Evolutionary conservation across 2,888 invertebrate genomes (phyloP), one percentile per base, ranked within the genome.

Genomic region (Acleris laterana): DNA sequence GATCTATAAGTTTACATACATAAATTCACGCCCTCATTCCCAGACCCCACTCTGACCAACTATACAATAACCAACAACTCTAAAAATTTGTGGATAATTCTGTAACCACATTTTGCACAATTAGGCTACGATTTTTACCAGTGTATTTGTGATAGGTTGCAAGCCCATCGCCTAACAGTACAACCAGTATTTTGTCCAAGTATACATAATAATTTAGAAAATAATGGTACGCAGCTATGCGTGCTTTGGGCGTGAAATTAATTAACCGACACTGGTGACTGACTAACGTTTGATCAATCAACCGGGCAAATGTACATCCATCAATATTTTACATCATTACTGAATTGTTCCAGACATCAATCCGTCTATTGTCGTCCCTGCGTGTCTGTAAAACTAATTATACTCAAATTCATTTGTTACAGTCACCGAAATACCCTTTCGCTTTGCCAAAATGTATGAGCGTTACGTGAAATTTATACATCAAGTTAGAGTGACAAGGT

Each of bases 361-460:
- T 65, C 53, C 16, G 46, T 38, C 38, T 38, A 13, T 38, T 65
- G 55, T 55, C 55, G 9, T 38, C 20, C 48, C n/a, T 6, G 46
- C 22, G 52, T 53, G 53, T 60, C 53, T 28, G 7, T 19, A 49
- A 49, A 63, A 65, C 65, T 60, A 65, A 65, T 65, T 50, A 55
- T 60, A 42, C n/a, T 32, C 7, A 22, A 20, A 42, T 56, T 56
- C 55, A 60, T 60, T 64, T 65, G 55, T 59, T 48, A 59, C 38
- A 48, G 20, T 38, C 59, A 44, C 9, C 38, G 9, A 56, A 57
- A 44, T 4, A 53, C 59, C 44, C 44, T 56, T 60, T 60, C 44
- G 55, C 42, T 60, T 20, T 44, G 0, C 42, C 49, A 20, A 59
- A 55, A 50, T 65, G 7, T 25, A 38, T 53, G n/a, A 7, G 52